phyloP scores from a whole-genome alignment of 2,113 vertebrate genomes.

The Oryzias melastigma region DNA sequence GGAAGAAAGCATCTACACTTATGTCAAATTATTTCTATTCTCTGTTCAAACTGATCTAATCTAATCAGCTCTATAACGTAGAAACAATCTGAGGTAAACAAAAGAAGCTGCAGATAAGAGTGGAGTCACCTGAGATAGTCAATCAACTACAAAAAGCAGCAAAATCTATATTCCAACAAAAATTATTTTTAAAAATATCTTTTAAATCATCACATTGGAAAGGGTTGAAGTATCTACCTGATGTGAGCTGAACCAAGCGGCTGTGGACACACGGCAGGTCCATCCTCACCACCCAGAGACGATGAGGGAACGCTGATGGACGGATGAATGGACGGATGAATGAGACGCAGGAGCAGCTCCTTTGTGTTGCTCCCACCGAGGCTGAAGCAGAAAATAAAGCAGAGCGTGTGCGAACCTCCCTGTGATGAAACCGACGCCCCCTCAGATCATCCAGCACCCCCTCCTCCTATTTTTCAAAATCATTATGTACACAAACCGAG shows the following conservation, averaged over 20 bases:
- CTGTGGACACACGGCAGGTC: not conserved
- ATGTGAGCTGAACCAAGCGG: conserved; percentile 8
- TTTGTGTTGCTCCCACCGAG: conserved; percentile 7
- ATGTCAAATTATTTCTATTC: too few relatives aligned
- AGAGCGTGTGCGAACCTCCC: conserved; percentile 10
- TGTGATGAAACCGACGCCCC: conserved; percentile 7
- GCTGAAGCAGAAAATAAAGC: conserved; percentile 20
- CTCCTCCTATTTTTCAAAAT: not conserved
- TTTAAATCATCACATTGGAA: not conserved
- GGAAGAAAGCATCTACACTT: too few relatives aligned
- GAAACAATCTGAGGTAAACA: too few relatives aligned
- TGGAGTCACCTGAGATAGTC: too few relatives aligned
- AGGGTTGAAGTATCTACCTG: conserved; percentile 23
- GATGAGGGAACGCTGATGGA: not conserved
- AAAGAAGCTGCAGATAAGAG: too few relatives aligned
- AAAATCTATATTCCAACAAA: too few relatives aligned
- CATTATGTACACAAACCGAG: not conserved
- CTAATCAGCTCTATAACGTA: too few relatives aligned
- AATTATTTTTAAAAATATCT: not conserved
- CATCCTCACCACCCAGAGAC: conserved; percentile 11
- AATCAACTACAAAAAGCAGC: too few relatives aligned
- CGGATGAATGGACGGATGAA: not conserved
- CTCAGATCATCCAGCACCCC: not conserved
- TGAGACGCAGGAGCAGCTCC: not conserved
- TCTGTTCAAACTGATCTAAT: too few relatives aligned